A percentile compares a stretch with the other conserved stretches of the same genome.
Conservation (phyloP, 1,140 invertebrate genomes). For the Pseudomyrmex gracilis region DNA sequence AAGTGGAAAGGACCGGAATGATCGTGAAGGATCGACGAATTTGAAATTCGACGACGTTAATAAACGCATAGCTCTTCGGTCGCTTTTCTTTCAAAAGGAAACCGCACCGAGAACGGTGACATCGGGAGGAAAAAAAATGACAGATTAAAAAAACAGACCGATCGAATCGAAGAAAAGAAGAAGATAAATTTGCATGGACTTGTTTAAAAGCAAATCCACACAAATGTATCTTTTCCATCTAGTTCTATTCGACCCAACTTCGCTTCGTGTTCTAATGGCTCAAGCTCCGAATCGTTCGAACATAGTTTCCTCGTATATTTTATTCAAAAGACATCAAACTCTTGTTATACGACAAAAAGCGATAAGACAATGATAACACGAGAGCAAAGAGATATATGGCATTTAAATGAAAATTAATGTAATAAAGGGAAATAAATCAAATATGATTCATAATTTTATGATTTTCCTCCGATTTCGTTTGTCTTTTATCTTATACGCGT, state of each 20-base stretch:
- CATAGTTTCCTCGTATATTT: too few species aligned
- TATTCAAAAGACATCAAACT: too few species aligned
- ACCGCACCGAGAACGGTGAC: neutral
- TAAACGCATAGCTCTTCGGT: slow-evolving; percentile 57
- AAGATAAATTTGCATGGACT: neutral
- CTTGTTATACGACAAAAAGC: neutral
- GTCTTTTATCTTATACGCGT: too few species aligned
- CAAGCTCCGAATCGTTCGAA: too few species aligned
- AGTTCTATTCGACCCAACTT: too few species aligned
- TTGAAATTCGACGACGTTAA: slow-evolving; percentile 69
- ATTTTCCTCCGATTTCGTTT: neutral
- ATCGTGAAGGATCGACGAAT: slow-evolving; percentile 62
- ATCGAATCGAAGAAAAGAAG: neutral
- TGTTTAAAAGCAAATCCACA: neutral
- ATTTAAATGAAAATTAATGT: neutral
- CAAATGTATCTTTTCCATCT: too few species aligned
- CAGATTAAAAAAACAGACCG: neutral
- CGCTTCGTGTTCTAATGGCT: too few species aligned
- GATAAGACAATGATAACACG: slow-evolving; percentile 40
- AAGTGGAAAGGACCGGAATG: neutral
- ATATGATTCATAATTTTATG: slow-evolving; percentile 1
- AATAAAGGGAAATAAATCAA: neutral
- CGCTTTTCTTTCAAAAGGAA: neutral
- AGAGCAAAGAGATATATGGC: neutral
- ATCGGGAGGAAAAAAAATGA: neutral